Conservation (phyloP, 2,113 vertebrate genomes). For the Bufo gargarizans region DNA sequence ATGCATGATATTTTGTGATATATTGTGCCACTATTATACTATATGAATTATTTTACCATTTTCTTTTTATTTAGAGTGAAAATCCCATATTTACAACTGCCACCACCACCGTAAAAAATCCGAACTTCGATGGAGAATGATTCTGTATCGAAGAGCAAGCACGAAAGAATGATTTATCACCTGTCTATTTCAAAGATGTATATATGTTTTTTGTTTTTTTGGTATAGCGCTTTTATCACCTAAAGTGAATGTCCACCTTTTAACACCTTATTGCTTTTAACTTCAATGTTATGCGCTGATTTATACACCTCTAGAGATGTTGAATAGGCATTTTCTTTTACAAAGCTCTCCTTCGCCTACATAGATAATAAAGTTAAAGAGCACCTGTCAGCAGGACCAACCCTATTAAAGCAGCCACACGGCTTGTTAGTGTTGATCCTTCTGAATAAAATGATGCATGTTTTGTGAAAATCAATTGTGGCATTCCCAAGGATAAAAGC, state of each 20-base stretch:
- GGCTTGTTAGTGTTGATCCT: too few relatives aligned
- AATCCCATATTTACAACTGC: conserved; percentile 29
- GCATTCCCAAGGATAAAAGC: too few relatives aligned
- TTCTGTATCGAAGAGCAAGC: not conserved
- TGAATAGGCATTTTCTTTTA: not conserved
- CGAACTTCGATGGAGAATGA: conserved; percentile 39
- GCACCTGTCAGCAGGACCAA: too few relatives aligned
- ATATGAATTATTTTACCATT: not conserved
- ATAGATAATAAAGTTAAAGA: not conserved
- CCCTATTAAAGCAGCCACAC: too few relatives aligned
- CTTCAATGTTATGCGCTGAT: too few relatives aligned
- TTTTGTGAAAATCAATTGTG: too few relatives aligned
- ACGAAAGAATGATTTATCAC: not conserved
- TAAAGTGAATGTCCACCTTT: too few relatives aligned
- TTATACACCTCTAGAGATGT: not conserved
- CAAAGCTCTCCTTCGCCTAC: too few relatives aligned
- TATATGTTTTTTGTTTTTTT: too few relatives aligned
- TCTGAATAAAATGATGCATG: too few relatives aligned
- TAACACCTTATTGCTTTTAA: too few relatives aligned
- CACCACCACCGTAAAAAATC: conserved; percentile 44
- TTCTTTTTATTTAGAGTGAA: conserved; percentile 22
- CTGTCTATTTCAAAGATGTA: not conserved
- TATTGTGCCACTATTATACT: not conserved
- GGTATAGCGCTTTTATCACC: too few relatives aligned
- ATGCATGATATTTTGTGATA: not conserved